Conservation (phyloP, 2,888 invertebrate genomes). For the Lobophora halterata region DNA sequence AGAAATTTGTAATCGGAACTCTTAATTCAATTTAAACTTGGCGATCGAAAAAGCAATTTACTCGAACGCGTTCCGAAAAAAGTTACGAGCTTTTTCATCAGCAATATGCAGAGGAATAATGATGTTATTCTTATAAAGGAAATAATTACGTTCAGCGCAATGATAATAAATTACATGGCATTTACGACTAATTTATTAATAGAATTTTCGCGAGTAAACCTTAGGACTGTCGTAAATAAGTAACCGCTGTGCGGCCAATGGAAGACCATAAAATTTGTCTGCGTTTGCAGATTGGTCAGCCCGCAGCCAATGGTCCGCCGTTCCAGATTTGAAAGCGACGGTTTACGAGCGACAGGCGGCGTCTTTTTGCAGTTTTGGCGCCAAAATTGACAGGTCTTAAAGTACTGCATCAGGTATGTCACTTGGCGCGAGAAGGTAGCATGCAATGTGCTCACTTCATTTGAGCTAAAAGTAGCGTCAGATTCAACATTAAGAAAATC, state of each 20-base stretch:
- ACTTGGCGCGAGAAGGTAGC: constrained; percentile 13
- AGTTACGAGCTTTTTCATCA: constrained; percentile 30
- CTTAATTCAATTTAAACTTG: constrained; percentile 33
- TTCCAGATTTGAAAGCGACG: constrained; percentile 75
- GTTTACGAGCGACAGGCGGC: constrained; percentile 73
- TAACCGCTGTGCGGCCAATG: constrained; percentile 70
- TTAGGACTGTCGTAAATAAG: constrained; percentile 75
- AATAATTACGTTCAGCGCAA: constrained; percentile 71
- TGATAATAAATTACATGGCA: constrained; percentile 70
- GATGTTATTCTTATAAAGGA: constrained; percentile 74
- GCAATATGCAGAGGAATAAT: constrained; percentile 47
- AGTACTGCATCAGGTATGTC: constrained; percentile 26
- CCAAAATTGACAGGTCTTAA: constrained; percentile 67
- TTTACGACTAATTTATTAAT: constrained; percentile 80
- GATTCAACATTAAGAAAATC: constrained; percentile 7
- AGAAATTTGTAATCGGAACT: constrained; percentile 28
- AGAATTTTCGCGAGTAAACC: constrained; percentile 78
- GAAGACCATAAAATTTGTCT: constrained; percentile 67
- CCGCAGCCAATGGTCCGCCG: constrained; percentile 61
- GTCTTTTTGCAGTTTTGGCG: constrained; percentile 76
- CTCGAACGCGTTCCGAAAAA: constrained; percentile 27
- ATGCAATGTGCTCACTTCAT: constrained; percentile 5
- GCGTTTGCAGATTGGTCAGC: constrained; percentile 65
- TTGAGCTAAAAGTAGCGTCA: constrained; percentile 9
- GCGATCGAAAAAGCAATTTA: constrained; percentile 32